Base-by-base conservation (phyloP, 2,888 invertebrate species). In the Cryptocephalus primarius region DNA sequence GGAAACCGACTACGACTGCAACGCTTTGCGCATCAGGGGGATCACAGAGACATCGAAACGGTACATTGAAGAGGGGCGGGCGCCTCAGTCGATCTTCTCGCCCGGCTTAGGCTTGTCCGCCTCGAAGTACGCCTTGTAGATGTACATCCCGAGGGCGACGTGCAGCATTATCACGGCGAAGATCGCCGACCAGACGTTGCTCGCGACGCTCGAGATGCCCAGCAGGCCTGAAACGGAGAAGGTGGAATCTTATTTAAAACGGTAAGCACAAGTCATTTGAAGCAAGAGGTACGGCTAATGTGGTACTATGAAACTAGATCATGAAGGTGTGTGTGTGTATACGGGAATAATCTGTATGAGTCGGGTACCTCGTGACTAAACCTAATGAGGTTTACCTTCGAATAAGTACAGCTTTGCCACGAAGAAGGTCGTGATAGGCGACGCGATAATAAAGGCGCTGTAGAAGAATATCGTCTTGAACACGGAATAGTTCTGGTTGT, bases 171-270 rank as follows among this genome's bases (percentile, higher is more conserved):
- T 60, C 9, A 90, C 80, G 1, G 89, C 84, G 40, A 82, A 76
- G 36, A 85, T 78, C 22, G 89, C 89, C 4, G 89, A 80, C 66
- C 83, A 86, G 33, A 89, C 85, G 67, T 85, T 88, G 58, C 84
- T 83, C 13, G 78, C 75, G 39, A 85, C 67, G 45, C 62, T 64
- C 38, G 69, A 68, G 34, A 74, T 57, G 34, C 73, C 72, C 14
- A 78, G 61, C 14, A 77, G 50, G 48, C 72, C 78, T 79, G 60
- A 49, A 69, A 70, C 31, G 31, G 33, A 9, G 14, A 32, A 12
- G 10, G 22, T n/a, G n/a, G n/a, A n/a, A n/a, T n/a, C n/a, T 31
- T 36, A 32, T 32, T 34, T 34, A 9, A 34, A 34, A n/a, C n/a
- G n/a, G 6, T 11, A 36, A 36, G 11, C 6, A 36, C 11, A 11